Conservation (phyloP, 1,140 invertebrate genomes). For the Amphibalanus amphitrite region DNA sequence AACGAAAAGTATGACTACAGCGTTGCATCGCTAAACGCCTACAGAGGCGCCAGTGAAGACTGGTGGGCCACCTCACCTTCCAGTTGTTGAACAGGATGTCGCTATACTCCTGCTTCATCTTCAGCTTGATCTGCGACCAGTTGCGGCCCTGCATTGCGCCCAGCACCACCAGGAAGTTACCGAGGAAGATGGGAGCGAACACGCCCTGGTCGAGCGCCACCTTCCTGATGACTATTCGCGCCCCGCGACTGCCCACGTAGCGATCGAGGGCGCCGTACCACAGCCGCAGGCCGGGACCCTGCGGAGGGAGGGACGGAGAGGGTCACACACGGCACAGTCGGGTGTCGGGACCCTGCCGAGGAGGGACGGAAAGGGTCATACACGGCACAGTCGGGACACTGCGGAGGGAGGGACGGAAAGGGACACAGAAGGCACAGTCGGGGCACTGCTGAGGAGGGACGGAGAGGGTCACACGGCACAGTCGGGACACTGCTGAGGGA, state of each 20-base stretch:
- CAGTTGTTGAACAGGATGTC: slow-evolving; percentile 55
- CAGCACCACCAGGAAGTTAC: slow-evolving; percentile 35
- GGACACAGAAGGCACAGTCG: no score
- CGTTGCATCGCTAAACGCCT: no score
- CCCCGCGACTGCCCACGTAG: slow-evolving; percentile 33
- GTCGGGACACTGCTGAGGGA: slow-evolving; percentile 36
- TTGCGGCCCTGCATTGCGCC: slow-evolving; percentile 40
- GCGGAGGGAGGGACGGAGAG: slow-evolving; percentile 5
- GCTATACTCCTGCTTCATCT: slow-evolving; percentile 41
- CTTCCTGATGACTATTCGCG: slow-evolving; percentile 41
- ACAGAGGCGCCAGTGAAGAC: slow-evolving; percentile 4
- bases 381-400: no score
- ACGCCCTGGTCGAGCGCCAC: slow-evolving; percentile 51
- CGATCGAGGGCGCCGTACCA: slow-evolving; percentile 53
- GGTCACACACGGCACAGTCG: no score
- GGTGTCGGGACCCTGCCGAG: no score
- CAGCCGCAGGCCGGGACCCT: slow-evolving; percentile 47
- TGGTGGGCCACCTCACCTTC: slow-evolving; percentile 31
- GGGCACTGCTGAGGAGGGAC: no score
- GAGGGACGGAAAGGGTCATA: no score
- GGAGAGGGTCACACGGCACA: no score
- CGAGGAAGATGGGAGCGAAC: slow-evolving; percentile 47
- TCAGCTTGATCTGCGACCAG: slow-evolving; percentile 33
- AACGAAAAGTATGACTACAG: no score
- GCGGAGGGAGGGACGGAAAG: no score